Evolutionary conservation across 2,888 invertebrate genomes (phyloP).

Genomic region (Orthonychiurus folsomi): DNA sequence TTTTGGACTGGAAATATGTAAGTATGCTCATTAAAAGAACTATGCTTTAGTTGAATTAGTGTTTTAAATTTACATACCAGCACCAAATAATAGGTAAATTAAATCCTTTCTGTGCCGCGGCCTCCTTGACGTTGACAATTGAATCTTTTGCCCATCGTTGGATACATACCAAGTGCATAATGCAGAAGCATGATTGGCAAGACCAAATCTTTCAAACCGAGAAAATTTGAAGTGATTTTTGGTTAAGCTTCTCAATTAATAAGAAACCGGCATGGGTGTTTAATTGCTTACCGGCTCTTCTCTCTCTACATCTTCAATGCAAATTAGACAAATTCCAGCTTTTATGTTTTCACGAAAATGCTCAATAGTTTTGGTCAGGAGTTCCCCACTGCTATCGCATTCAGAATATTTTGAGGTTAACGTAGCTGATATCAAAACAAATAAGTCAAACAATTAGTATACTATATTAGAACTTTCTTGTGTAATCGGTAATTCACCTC

Average conservation of each 20-base stretch:
- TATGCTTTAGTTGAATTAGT: neutral
- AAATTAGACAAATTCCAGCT: conserved; percentile 74
- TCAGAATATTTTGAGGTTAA: conserved; percentile 22
- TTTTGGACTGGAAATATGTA: conserved; percentile 57
- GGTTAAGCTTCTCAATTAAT: neutral
- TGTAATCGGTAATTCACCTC: neutral
- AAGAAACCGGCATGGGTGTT: neutral
- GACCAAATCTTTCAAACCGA: conserved; percentile 79
- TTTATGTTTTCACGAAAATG: conserved; percentile 36
- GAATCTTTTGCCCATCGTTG: conserved; percentile 88
- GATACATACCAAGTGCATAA: conserved; percentile 78
- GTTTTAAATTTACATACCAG: conserved; percentile 44
- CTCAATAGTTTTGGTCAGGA: conserved; percentile 34
- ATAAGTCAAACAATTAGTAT: conserved; percentile 5
- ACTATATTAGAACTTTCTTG: no score
- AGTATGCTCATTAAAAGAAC: neutral
- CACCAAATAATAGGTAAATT: conserved; percentile 47
- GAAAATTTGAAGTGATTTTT: conserved; percentile 14
- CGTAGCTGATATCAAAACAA: conserved; percentile 28
- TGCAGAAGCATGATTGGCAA: conserved; percentile 70
- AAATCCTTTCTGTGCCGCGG: conserved; percentile 44
- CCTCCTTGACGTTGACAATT: conserved; percentile 59
- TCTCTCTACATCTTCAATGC: conserved; percentile 76
- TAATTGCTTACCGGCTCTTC: conserved; percentile 55
- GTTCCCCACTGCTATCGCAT: conserved; percentile 18